phyloP scores from a whole-genome alignment of 2,797 vertebrate species.

The Channa striata region DNA sequence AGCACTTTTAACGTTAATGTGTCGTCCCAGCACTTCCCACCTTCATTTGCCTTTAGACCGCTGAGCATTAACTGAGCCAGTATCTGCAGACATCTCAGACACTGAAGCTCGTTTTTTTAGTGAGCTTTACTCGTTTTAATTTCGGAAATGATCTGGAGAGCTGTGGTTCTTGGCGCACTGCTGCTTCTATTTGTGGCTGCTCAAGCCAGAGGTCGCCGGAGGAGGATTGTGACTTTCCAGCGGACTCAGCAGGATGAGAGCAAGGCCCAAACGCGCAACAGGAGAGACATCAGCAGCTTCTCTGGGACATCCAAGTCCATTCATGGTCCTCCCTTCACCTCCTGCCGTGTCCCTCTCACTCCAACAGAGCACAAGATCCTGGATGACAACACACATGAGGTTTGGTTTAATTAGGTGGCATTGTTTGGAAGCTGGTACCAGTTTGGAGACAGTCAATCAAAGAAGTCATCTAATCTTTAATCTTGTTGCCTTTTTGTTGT shows the following conservation, averaged over 20 bases:
- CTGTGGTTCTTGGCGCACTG: conserved; percentile 39
- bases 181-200: conserved; percentile 46
- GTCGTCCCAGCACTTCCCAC: conserved; percentile 52
- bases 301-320: conserved; percentile 8
- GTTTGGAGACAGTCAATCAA: not conserved
- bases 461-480: not conserved
- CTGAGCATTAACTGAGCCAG: conserved; percentile 20
- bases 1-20: conserved; percentile 78
- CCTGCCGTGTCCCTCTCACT: conserved; percentile 69
- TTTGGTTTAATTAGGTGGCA: conserved; percentile 42
- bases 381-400: conserved; percentile 79
- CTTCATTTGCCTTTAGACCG: conserved; percentile 18
- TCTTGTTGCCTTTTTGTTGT: not conserved
- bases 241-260: conserved; percentile 36
- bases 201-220: conserved; percentile 20
- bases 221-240: conserved; percentile 57
- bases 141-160: conserved; percentile 67
- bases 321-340: conserved; percentile 61
- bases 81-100: conserved; percentile 6
- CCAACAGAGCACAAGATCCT: conserved; percentile 68
- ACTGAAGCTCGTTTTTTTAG: not conserved
- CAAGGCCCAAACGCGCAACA: conserved; percentile 18
- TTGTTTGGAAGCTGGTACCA: not conserved
- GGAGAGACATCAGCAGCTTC: conserved; percentile 56
- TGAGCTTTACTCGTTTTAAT: not conserved